A percentile compares a stretch with the other conserved stretches of the same genome.
Conservation (phyloP, 92 coral and sea anemone species). For the Siderastrea radians region DNA sequence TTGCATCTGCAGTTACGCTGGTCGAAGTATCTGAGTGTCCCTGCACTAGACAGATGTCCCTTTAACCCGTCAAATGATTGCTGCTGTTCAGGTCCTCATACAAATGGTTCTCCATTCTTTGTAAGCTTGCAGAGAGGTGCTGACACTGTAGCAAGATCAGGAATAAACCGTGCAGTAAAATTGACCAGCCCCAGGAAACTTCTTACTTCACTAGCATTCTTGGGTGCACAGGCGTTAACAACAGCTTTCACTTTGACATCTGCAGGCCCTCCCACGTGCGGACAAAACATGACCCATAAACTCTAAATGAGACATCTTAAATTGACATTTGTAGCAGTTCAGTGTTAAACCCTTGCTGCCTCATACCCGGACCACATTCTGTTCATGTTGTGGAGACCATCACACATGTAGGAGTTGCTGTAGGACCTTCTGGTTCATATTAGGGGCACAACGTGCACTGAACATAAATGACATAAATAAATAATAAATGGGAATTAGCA, state of each 20-base stretch:
- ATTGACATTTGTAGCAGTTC: constrained; percentile 55
- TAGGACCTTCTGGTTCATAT: no score
- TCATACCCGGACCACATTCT: constrained; percentile 39
- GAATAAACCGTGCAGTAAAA: constrained; percentile 62
- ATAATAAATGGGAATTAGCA: no score
- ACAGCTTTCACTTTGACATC: neutral
- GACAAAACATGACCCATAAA: constrained; percentile 34
- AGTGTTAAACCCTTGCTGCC: constrained; percentile 56
- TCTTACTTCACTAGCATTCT: constrained; percentile 57
- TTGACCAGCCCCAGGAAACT: constrained; percentile 76
- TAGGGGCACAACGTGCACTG: no score
- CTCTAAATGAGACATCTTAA: constrained; percentile 39
- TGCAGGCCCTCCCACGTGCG: constrained; percentile 11
- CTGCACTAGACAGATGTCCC: constrained; percentile 53
- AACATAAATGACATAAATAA: no score
- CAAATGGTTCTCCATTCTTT: constrained; percentile 57
- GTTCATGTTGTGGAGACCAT: no score
- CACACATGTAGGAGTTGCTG: no score
- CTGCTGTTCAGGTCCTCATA: constrained; percentile 50
- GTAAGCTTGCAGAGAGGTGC: constrained; percentile 56
- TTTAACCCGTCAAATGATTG: constrained; percentile 60
- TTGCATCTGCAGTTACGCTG: constrained; percentile 69
- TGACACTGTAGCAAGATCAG: constrained; percentile 53
- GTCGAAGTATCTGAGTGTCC: constrained; percentile 63
- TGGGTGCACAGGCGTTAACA: constrained; percentile 20